These are phyloP conservation scores for Synaphobranchus kaupii DNA, from an alignment of 2,797 vertebrate genomes.

Conservation along the genomic window DNA sequence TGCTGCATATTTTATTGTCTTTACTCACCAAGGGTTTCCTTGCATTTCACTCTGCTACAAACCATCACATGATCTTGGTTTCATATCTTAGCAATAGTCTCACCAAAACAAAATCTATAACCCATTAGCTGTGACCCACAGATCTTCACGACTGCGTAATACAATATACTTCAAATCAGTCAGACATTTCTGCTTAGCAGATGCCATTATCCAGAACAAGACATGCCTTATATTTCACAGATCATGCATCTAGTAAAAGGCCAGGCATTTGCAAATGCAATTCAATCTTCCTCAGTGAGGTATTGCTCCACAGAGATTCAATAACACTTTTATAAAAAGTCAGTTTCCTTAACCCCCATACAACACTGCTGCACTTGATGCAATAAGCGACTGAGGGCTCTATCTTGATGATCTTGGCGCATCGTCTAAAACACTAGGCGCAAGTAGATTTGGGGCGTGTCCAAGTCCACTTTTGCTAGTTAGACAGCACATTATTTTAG, in stretches of 20 bases:
- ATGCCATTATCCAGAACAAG: conserved; percentile 8
- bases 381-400: too few species aligned
- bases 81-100: neutral
- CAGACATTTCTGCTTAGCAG: conserved; percentile 27
- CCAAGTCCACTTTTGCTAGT: too few species aligned
- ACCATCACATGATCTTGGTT: neutral
- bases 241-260: conserved; percentile 15
- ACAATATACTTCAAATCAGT: neutral
- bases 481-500: too few species aligned
- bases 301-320: neutral
- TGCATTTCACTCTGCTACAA: conserved; percentile 19
- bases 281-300: neutral
- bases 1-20: conserved; percentile 8
- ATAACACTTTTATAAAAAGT: neutral
- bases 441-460: too few species aligned
- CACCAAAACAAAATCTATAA: conserved; percentile 1
- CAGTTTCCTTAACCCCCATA: too few species aligned
- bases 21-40: neutral
- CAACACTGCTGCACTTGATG: too few species aligned
- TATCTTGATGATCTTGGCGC: too few species aligned
- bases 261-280: conserved; percentile 4
- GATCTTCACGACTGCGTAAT: neutral
- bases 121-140: neutral
- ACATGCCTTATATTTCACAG: conserved; percentile 21
- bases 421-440: too few species aligned